phyloP scores from a whole-genome alignment of 2,797 vertebrate species.

The Petrocephalus sullivani region DNA sequence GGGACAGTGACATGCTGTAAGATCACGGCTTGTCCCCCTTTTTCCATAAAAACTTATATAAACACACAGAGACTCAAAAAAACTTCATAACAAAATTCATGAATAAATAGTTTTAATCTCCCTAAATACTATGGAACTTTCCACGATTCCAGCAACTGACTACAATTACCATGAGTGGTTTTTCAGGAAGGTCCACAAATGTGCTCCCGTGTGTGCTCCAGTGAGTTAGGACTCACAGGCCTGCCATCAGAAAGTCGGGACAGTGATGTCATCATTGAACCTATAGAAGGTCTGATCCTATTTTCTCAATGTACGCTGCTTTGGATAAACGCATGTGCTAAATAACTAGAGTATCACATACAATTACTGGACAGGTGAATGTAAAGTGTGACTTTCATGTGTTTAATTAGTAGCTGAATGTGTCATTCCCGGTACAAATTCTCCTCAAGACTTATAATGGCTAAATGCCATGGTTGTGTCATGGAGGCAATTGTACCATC shows the following conservation, averaged over 20 bases:
- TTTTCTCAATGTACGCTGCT: background rate
- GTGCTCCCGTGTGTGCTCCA: background rate
- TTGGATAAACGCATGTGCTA: background rate
- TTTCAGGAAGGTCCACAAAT: background rate
- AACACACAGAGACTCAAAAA: background rate
- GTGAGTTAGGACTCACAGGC: background rate
- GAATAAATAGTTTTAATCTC: background rate
- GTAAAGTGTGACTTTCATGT: background rate
- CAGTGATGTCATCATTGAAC: background rate
- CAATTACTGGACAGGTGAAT: background rate
- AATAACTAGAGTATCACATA: background rate
- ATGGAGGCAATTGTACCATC: background rate
- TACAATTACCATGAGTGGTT: background rate
- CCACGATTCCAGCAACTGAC: background rate
- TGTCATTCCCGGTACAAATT: background rate
- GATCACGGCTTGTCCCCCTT: background rate
- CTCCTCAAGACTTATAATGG: background rate
- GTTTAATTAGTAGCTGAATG: constrained; percentile 1
- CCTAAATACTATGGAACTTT: background rate
- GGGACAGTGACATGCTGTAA: background rate
- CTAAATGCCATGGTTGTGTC: background rate
- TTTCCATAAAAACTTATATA: background rate
- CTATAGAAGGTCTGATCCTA: background rate
- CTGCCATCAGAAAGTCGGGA: background rate
- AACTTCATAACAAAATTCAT: background rate